A percentile compares a stretch with the other conserved stretches of the same genome.
These are phyloP conservation scores for Xanthorhoe spadicearia DNA, from an alignment of 2,888 invertebrate species.

Conservation along the genomic window DNA sequence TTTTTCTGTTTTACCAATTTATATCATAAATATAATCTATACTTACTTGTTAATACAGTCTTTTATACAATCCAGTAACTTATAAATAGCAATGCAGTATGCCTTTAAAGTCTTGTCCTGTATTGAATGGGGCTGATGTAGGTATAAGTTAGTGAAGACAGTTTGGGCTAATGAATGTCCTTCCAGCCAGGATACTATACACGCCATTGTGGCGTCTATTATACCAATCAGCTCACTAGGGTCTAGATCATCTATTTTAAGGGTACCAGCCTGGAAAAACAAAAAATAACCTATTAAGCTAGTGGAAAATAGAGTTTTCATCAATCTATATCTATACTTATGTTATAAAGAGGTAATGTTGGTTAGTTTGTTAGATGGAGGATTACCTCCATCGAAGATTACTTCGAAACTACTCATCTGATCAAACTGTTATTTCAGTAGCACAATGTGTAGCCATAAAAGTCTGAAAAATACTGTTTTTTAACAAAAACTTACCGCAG, in stretches of 20 bases:
- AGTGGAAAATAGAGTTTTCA: too few relatives aligned
- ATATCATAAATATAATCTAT: slow-evolving; percentile 7
- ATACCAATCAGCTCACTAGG: slow-evolving; percentile 94
- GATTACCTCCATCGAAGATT: too few relatives aligned
- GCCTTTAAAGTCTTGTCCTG: slow-evolving; percentile 92
- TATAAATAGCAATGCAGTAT: slow-evolving; percentile 94
- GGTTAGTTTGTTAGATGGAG: too few relatives aligned
- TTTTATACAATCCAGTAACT: slow-evolving; percentile 94
- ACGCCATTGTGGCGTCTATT: slow-evolving; percentile 96
- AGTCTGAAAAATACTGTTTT: too few relatives aligned
- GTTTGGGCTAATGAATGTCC: slow-evolving; percentile 98
- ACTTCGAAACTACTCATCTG: too few relatives aligned
- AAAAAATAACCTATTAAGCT: too few relatives aligned
- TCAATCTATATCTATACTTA: too few relatives aligned
- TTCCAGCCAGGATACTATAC: slow-evolving; percentile 98
- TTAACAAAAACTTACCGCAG: slow-evolving; percentile 84
- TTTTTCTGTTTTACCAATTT: too few relatives aligned
- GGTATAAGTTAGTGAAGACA: slow-evolving; percentile 97
- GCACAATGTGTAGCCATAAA: too few relatives aligned
- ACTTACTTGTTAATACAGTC: slow-evolving; percentile 94
- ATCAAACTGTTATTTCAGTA: too few relatives aligned
- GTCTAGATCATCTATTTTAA: slow-evolving; percentile 91
- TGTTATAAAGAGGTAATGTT: too few relatives aligned
- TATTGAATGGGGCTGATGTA: slow-evolving; percentile 95
- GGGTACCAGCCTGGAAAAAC: slow-evolving; percentile 87